Percentiles rank a stretch among this genome's conserved stretches.
These are phyloP conservation scores for Oxystoma pomonae DNA, from an alignment of 2,888 invertebrate species.

Conservation along the genomic window DNA sequence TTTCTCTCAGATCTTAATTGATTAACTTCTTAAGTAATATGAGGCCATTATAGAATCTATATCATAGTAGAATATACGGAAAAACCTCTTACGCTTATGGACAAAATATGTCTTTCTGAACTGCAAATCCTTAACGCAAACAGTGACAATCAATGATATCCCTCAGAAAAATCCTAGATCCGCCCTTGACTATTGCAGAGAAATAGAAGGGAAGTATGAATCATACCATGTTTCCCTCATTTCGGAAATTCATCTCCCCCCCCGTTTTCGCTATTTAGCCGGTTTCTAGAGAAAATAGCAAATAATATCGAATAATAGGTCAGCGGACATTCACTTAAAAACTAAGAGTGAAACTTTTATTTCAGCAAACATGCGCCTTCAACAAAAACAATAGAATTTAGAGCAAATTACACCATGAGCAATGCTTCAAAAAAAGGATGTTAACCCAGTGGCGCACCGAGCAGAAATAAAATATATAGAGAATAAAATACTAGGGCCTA, in stretches of 20 bases:
- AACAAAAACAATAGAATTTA: too few species aligned
- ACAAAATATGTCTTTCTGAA: not conserved
- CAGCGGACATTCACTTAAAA: not conserved
- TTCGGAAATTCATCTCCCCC: conserved; percentile 33
- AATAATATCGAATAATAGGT: conserved; percentile 25
- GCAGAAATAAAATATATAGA: too few species aligned
- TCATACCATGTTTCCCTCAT: conserved; percentile 44
- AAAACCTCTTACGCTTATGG: not conserved
- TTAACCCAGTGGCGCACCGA: too few species aligned
- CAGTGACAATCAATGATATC: not conserved
- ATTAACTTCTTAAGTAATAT: too few species aligned
- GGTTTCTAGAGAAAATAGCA: conserved; percentile 42
- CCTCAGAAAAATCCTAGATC: not conserved
- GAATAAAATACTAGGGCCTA: too few species aligned
- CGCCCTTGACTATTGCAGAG: conserved; percentile 15
- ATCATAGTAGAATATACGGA: not conserved
- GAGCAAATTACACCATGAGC: too few species aligned
- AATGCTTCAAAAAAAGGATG: too few species aligned
- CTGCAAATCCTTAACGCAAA: not conserved
- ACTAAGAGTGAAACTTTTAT: too few species aligned
- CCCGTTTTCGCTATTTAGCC: conserved; percentile 31
- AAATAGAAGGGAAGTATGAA: conserved; percentile 42
- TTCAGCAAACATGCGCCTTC: too few species aligned
- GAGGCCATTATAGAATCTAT: too few species aligned
- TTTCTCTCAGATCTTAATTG: too few species aligned